These are phyloP conservation scores for Aplysina aerophoba DNA, from an alignment of 37 sponge, comb jelly and placozoan species.

Conservation along the genomic window DNA sequence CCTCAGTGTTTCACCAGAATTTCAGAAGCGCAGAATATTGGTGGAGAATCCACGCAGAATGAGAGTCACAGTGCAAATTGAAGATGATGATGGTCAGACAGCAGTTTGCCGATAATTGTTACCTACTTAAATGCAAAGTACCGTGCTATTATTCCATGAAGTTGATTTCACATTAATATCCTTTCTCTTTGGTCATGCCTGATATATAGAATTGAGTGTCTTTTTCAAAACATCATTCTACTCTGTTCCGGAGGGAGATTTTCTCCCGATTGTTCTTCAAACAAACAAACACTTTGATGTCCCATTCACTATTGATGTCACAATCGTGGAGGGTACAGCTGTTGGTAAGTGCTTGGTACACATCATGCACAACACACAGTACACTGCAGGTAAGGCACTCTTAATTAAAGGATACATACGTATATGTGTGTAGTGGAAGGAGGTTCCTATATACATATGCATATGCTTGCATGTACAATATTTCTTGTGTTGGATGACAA, in stretches of 20 bases:
- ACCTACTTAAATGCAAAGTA: too few relatives aligned
- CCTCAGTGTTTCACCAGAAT: background rate
- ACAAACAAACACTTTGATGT: constrained; percentile 1
- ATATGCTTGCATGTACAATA: too few relatives aligned
- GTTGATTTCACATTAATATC: too few relatives aligned
- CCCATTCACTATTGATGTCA: background rate
- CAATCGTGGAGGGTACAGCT: background rate
- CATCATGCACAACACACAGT: background rate
- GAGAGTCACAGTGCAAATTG: background rate
- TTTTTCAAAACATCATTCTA: background rate
- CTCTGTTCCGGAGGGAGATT: background rate
- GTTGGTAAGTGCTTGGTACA: background rate
- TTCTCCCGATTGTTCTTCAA: background rate
- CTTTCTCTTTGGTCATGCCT: too few relatives aligned
- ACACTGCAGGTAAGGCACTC: background rate
- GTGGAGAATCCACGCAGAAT: background rate
- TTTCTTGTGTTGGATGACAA: too few relatives aligned
- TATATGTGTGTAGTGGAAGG: background rate
- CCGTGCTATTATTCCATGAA: too few relatives aligned
- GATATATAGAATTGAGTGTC: background rate
- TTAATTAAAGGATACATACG: background rate
- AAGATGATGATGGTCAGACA: constrained; percentile 16
- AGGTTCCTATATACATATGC: background rate
- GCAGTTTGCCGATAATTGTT: background rate
- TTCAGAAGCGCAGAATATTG: background rate